A percentile compares a stretch with the other conserved stretches of the same genome.
Conservation (phyloP, 1,140 invertebrate genomes). For the Ditylenchus dipsaci region DNA sequence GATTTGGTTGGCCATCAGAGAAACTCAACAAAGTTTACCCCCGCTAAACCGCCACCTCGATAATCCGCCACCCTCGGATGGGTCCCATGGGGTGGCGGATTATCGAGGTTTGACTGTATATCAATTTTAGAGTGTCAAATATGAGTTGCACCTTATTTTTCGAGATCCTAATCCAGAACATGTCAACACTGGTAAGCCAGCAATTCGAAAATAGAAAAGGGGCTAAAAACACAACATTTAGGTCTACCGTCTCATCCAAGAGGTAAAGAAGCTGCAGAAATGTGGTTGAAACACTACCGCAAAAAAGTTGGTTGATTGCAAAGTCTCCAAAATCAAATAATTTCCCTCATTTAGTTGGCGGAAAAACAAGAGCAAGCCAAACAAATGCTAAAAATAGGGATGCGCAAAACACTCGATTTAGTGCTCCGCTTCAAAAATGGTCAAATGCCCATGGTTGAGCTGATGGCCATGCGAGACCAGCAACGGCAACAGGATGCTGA, state of each 20-base stretch:
- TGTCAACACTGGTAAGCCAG: constrained; percentile 7
- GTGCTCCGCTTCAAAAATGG: constrained; percentile 15
- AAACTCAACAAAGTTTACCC: too few species aligned
- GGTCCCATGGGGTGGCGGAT: too few species aligned
- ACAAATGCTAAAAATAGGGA: constrained; percentile 16
- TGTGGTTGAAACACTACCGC: constrained; percentile 23
- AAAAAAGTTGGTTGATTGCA: constrained; percentile 12
- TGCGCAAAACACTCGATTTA: constrained; percentile 16
- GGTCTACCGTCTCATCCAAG: constrained; percentile 18
- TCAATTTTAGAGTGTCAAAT: constrained; percentile 3
- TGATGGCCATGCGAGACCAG: constrained; percentile 11
- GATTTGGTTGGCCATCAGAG: too few species aligned
- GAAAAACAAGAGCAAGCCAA: constrained; percentile 1
- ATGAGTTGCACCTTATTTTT: constrained; percentile 16
- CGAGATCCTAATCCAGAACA: constrained; percentile 20
- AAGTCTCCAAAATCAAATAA: neutral
- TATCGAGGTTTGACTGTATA: too few species aligned
- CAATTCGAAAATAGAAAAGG: too few species aligned
- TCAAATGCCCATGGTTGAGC: constrained; percentile 13
- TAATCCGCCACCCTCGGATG: too few species aligned
- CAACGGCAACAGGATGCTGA: constrained; percentile 17
- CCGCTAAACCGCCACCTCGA: too few species aligned
- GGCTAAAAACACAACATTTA: too few species aligned
- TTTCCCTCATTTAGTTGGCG: neutral
- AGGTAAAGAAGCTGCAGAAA: constrained; percentile 28